Evolutionary conservation across 2,888 invertebrate genomes (phyloP).

Genomic region (Stenichneumon culpator): DNA sequence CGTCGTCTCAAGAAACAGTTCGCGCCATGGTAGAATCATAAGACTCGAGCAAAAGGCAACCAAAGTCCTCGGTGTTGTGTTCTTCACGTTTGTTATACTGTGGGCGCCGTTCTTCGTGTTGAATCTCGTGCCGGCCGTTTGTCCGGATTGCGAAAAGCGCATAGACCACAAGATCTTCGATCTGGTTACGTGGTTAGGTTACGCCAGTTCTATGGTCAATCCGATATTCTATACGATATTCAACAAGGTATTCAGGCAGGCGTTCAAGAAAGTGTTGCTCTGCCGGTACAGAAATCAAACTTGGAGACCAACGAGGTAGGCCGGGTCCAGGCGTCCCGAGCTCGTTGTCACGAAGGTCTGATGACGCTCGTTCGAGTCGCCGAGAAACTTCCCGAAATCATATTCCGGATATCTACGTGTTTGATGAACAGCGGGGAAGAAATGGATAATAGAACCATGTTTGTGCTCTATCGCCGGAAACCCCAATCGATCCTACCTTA

Average conservation of each 20-base stretch:
- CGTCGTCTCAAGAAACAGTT: conserved; percentile 93
- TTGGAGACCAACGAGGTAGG: conserved; percentile 87
- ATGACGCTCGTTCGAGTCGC: conserved; percentile 44
- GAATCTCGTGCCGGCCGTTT: conserved; percentile 94
- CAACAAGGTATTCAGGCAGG: conserved; percentile 96
- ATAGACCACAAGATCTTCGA: conserved; percentile 93
- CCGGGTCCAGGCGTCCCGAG: conserved; percentile 75
- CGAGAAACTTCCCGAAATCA: background rate
- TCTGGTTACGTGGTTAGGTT: conserved; percentile 96
- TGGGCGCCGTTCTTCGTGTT: conserved; percentile 98
- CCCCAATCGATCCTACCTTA: background rate
- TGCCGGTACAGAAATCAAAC: conserved; percentile 90
- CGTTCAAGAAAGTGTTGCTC: conserved; percentile 94
- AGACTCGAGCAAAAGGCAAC: conserved; percentile 98
- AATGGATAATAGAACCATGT: background rate
- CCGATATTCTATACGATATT: conserved; percentile 98
- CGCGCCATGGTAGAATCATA: conserved; percentile 93
- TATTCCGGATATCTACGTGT: background rate
- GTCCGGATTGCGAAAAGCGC: conserved; percentile 91
- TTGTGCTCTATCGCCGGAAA: background rate
- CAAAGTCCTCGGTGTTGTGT: conserved; percentile 97
- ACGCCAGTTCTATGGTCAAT: conserved; percentile 97
- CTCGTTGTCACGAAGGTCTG: conserved; percentile 76
- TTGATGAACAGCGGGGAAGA: background rate
- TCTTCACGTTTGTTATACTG: conserved; percentile 96